These are phyloP conservation scores for Pocillopora damicornis DNA, from an alignment of 64 coral and sea anemone genomes.

Conservation along the genomic window DNA sequence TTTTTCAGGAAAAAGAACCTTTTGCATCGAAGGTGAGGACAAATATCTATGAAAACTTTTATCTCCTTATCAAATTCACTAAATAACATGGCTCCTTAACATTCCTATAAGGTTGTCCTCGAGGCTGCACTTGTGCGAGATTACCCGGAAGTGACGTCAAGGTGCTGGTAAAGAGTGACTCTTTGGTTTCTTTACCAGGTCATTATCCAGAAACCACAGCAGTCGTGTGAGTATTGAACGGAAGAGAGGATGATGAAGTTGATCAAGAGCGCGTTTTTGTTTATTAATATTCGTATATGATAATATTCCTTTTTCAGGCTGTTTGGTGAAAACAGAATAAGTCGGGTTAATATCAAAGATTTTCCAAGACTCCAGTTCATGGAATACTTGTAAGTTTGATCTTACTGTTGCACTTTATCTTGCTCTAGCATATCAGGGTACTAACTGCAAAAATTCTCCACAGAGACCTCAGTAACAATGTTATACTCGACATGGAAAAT, in stretches of 20 bases:
- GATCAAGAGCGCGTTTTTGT: neutral
- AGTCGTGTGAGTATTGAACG: neutral
- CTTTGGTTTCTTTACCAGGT: neutral
- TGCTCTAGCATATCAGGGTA: neutral
- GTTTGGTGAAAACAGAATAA: neutral
- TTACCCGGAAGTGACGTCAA: conserved; percentile 3
- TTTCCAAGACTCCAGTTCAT: neutral
- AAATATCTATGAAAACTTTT: neutral
- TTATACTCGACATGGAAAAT: neutral
- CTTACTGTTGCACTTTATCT: neutral
- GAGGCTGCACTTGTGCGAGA: neutral
- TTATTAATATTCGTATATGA: neutral
- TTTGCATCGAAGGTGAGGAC: neutral
- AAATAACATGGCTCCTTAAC: neutral
- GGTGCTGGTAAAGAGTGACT: neutral
- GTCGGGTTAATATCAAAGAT: neutral
- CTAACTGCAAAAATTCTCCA: neutral
- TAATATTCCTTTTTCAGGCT: neutral
- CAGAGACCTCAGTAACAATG: conserved; percentile 7
- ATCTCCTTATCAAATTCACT: neutral
- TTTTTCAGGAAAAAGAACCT: neutral
- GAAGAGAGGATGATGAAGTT: neutral
- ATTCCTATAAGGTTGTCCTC: neutral
- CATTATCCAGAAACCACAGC: conserved; percentile 6
- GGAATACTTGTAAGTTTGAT: conserved; percentile 7